Conservation (phyloP, 2,888 invertebrate genomes). For the Leucozona laternaria region DNA sequence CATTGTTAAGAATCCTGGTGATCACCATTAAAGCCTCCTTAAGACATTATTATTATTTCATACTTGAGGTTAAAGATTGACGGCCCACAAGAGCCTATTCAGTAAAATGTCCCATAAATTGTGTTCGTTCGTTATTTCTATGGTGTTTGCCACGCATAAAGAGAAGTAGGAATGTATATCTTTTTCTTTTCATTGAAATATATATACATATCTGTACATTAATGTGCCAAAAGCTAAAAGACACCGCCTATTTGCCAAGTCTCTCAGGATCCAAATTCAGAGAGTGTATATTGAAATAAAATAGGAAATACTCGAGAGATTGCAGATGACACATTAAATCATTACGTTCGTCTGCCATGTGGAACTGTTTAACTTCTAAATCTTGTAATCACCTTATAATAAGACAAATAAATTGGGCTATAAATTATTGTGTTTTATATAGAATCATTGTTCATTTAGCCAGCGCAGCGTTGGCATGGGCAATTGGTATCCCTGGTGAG, state of each 20-base stretch:
- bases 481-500: background rate
- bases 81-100: background rate
- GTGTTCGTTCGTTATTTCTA: background rate
- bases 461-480: background rate
- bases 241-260: background rate
- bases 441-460: constrained; percentile 22
- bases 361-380: constrained; percentile 31
- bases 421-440: constrained; percentile 23
- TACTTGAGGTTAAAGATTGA: background rate
- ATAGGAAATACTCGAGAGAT: constrained; percentile 11
- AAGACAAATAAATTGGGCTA: constrained; percentile 42
- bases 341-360: constrained; percentile 23
- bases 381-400: constrained; percentile 45
- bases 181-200: background rate
- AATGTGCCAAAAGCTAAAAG: background rate
- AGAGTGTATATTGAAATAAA: constrained; percentile 9
- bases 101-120: constrained; percentile 4
- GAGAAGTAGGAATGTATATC: background rate
- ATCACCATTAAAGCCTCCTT: constrained; percentile 17
- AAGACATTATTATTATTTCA: constrained; percentile 8
- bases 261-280: background rate
- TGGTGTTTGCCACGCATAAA: background rate
- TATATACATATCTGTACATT: background rate
- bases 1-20: constrained; percentile 5
- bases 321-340: constrained; percentile 46